A percentile compares a stretch with the other conserved stretches of the same genome.
Evolutionary conservation across 1,140 invertebrate species (phyloP).

Genomic region (Drosophila varians): DNA sequence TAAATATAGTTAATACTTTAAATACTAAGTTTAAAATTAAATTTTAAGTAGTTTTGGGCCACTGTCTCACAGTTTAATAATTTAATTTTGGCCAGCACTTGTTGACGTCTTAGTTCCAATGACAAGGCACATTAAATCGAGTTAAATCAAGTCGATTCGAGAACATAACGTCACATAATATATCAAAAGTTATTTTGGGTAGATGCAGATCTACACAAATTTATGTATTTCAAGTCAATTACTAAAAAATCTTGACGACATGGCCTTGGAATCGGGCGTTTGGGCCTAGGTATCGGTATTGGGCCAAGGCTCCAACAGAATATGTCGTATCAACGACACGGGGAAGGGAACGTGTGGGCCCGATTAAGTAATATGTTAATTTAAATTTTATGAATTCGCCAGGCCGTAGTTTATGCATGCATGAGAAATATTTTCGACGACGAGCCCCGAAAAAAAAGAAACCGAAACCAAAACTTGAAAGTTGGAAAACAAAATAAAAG

Average conservation of each 20-base stretch:
- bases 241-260: background rate
- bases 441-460: conserved; percentile 5
- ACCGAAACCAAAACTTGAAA: conserved; percentile 18
- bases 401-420: conserved; percentile 10
- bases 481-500: conserved; percentile 27
- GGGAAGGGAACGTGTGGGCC: background rate
- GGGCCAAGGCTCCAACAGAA: conserved; percentile 8
- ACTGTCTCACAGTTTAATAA: conserved; percentile 13
- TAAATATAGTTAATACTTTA: too few relatives aligned
- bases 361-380: conserved; percentile 37
- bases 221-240: background rate
- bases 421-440: conserved; percentile 28
- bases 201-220: conserved; percentile 12
- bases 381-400: conserved; percentile 17
- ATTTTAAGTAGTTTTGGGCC: background rate
- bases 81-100: conserved; percentile 10
- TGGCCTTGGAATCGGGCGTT: background rate
- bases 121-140: conserved; percentile 26
- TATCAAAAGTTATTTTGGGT: conserved; percentile 2
- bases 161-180: conserved; percentile 10
- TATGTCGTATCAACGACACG: background rate
- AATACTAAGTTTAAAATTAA: background rate
- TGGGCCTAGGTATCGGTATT: conserved; percentile 1
- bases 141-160: background rate
- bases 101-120: conserved; percentile 11